phyloP scores from a whole-genome alignment of 2,888 invertebrate genomes.

The Callosobruchus maculatus region DNA sequence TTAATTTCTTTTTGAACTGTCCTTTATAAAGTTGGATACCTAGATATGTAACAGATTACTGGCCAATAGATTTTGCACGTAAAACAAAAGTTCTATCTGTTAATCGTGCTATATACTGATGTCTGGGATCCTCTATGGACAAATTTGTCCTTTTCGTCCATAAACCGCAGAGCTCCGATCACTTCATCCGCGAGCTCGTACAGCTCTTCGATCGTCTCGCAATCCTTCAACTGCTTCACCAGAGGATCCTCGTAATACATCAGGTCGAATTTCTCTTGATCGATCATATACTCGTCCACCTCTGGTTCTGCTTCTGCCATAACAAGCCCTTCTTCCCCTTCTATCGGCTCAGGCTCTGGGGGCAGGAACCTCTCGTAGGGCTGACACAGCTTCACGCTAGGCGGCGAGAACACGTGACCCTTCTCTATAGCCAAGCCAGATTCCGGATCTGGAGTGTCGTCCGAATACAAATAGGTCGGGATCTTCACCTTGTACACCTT shows the following conservation, averaged over 20 bases:
- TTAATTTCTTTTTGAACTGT: too few relatives aligned
- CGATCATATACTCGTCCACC: slow-evolving; percentile 55
- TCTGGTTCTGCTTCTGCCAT: slow-evolving; percentile 29
- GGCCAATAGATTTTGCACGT: too few relatives aligned
- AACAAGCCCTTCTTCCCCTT: slow-evolving; percentile 26
- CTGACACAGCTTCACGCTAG: slow-evolving; percentile 46
- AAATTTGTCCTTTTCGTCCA: background rate
- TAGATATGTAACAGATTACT: too few relatives aligned
- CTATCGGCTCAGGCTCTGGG: slow-evolving; percentile 43
- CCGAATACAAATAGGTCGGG: slow-evolving; percentile 44
- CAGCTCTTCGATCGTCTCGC: slow-evolving; percentile 50
- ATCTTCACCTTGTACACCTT: slow-evolving; percentile 43
- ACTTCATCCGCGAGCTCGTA: background rate
- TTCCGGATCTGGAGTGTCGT: slow-evolving; percentile 46
- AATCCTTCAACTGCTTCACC: slow-evolving; percentile 56
- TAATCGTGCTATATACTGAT: too few relatives aligned
- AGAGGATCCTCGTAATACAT: slow-evolving; percentile 62
- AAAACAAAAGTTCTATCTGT: too few relatives aligned
- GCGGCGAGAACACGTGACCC: slow-evolving; percentile 43
- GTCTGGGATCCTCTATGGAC: background rate
- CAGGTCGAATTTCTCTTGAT: slow-evolving; percentile 57
- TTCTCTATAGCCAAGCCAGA: slow-evolving; percentile 49
- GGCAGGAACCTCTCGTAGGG: slow-evolving; percentile 35
- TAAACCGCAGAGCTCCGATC: background rate
- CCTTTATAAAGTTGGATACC: too few relatives aligned